phyloP scores from a whole-genome alignment of 2,113 vertebrate species.

The Casuarius casuarius region DNA sequence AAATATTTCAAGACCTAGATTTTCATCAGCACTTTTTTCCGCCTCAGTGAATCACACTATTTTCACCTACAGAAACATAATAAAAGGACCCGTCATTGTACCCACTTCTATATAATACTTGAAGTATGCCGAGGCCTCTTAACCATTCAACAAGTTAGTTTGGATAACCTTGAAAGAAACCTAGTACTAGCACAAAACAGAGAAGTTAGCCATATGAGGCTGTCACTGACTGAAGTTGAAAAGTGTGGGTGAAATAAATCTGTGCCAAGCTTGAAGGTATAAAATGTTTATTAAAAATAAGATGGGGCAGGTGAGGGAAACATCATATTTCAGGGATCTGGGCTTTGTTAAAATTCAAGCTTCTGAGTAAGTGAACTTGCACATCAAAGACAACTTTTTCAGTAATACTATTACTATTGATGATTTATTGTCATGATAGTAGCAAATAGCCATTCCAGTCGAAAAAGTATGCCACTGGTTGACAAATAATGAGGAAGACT shows the following conservation, averaged over 20 bases:
- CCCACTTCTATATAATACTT: not conserved
- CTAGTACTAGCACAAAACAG: not conserved
- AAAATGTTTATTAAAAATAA: not conserved
- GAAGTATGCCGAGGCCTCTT: not conserved
- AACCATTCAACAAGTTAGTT: not conserved
- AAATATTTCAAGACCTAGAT: not conserved
- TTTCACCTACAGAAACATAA: not conserved
- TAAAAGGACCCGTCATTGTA: not conserved
- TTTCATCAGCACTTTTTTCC: not conserved
- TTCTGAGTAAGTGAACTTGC: not conserved
- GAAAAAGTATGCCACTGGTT: not conserved
- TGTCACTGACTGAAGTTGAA: not conserved
- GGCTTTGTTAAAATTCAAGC: not conserved
- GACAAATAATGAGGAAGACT: not conserved
- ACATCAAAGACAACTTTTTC: not conserved
- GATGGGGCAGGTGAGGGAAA: not conserved
- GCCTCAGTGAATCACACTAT: not conserved
- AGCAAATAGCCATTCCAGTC: accelerated
- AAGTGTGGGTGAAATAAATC: not conserved
- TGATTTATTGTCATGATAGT: not conserved
- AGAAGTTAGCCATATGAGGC: not conserved
- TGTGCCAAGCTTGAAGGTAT: not conserved
- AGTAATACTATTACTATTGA: not conserved
- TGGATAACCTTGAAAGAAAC: not conserved
- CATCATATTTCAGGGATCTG: not conserved